Conservation (phyloP, 2,113 vertebrate species). For the Ceyx margarethae region DNA sequence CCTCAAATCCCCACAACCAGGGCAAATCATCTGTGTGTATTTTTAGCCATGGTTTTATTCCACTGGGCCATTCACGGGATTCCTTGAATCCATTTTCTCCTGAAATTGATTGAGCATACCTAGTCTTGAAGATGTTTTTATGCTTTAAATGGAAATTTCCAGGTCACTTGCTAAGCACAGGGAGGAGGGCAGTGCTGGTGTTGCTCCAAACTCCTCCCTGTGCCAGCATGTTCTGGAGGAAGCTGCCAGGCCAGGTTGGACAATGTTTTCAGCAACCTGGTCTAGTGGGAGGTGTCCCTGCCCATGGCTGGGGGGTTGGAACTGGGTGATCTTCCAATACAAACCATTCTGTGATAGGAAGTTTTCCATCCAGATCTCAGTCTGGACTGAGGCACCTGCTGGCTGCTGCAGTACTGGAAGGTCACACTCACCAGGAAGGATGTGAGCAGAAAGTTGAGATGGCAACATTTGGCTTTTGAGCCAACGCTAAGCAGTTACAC, state of each 20-base stretch:
- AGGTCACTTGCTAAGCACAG: not conserved
- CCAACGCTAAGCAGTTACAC: not conserved
- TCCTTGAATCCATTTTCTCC: not conserved
- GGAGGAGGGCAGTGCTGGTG: not conserved
- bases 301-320: not conserved
- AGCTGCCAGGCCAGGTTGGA: not conserved
- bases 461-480: not conserved
- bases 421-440: not conserved
- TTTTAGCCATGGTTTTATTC: not conserved
- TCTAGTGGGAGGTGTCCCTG: not conserved
- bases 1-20: not conserved
- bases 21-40: not conserved
- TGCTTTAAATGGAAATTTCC: not conserved
- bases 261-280: not conserved
- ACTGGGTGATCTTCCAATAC: not conserved
- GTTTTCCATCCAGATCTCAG: not conserved
- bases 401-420: accelerated
- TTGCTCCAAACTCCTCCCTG: not conserved
- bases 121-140: not conserved
- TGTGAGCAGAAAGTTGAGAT: not conserved
- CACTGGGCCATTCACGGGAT: accelerated
- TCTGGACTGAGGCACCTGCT: not conserved
- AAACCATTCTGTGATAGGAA: not conserved
- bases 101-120: not conserved
- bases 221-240: not conserved